Conservation (phyloP, 1,140 invertebrate genomes). For the Plodia interpunctella region DNA sequence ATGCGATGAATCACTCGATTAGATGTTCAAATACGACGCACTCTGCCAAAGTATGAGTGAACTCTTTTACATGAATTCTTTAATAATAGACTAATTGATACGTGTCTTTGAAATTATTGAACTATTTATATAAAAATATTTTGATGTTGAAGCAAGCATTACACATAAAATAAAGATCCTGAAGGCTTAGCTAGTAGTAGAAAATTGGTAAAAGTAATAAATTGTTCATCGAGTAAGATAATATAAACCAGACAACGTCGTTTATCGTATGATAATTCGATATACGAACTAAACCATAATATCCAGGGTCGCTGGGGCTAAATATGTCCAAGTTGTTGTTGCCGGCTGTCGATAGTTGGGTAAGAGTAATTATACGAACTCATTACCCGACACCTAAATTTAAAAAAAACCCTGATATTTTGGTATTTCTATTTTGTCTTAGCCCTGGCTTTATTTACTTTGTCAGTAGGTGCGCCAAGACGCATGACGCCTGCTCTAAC, state of each 20-base stretch:
- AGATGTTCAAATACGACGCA: conserved; percentile 37
- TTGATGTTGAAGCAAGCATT: too few species aligned
- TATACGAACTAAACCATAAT: too few species aligned
- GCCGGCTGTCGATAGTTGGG: conserved; percentile 16
- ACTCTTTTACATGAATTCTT: background rate
- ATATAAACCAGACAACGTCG: too few species aligned
- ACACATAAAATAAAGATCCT: too few species aligned
- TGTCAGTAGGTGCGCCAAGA: conserved; percentile 62
- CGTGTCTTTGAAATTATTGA: background rate
- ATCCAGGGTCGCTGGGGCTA: background rate
- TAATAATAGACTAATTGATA: background rate
- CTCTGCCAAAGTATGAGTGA: conserved; percentile 38
- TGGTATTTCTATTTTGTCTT: conserved; percentile 54
- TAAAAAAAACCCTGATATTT: conserved; percentile 38
- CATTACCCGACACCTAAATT: conserved; percentile 26
- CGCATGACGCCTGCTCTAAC: conserved; percentile 58
- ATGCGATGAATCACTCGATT: conserved; percentile 45
- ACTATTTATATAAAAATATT: too few species aligned
- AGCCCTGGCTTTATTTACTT: conserved; percentile 58
- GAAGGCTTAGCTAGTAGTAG: too few species aligned
- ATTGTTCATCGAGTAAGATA: too few species aligned
- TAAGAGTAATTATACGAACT: conserved; percentile 13
- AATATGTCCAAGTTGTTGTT: conserved; percentile 8
- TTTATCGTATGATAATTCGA: too few species aligned
- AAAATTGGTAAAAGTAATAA: too few species aligned